Evolutionary conservation across 2,797 vertebrate species (phyloP), one percentile per base, ranked within the genome.

Genomic region (Myotis pilosus): DNA sequence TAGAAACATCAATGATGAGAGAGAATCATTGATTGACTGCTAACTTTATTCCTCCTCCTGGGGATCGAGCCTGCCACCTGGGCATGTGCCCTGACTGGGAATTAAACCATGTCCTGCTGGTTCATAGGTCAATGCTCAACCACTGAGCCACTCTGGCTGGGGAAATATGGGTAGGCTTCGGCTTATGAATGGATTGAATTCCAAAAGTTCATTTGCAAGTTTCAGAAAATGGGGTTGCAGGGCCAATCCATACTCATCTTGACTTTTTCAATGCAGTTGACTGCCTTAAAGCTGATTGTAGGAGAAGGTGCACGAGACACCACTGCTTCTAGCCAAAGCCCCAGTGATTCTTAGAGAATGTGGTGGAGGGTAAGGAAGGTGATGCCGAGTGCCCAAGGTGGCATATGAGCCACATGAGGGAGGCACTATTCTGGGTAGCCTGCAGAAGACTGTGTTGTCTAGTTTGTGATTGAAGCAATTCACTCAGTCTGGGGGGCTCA

Each of bases 401-500:
- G 25, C 36, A 4, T 16, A 17, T 3, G 36, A 4, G 8, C 36
- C 13, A 62, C 5, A 0, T 33, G 0, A 6, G 25, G 30, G 20
- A 78, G 78, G 55, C 36, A 11, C n/a, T 6, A 25, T 2, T 12
- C 49, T 10, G 1, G n/a, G 25, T 4, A 8, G 3, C 15, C n/a
- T 9, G 6, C 30, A 5, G 9, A 23, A 36, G 51, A 33, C 25
- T 33, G 15, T 23, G 23, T 8, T n/a, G 28, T 38, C 41, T 30
- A 30, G 0, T 5, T 3, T 16, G n/a, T 44, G 25, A 57, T 3
- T 8, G 5, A 17, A 19, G 36, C 17, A 33, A 19, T 9, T 30
- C 11, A 16, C 4, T 2, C 2, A 1, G 1, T 1, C 16, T 8
- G 13, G n/a, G 55, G 53, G 19, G 2, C 2, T 13, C 38, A 13